Percentiles rank a stretch among this genome's conserved stretches.
These are phyloP conservation scores for Psephotus haematonotus DNA, from an alignment of 2,113 vertebrate species.

Conservation along the genomic window DNA sequence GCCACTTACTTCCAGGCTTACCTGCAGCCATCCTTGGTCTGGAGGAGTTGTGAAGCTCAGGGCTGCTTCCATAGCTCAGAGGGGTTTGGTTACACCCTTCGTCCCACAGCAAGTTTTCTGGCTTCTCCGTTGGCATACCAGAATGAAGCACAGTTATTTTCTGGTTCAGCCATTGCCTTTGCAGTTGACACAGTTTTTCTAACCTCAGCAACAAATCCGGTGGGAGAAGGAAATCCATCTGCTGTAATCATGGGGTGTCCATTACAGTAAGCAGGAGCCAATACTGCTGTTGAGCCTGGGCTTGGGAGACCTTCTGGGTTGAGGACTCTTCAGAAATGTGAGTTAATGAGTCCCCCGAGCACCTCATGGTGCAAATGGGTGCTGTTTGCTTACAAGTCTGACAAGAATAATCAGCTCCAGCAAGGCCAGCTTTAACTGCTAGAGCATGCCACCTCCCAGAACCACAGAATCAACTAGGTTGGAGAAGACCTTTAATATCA, in stretches of 20 bases:
- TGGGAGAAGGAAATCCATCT: background rate
- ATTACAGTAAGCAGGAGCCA: background rate
- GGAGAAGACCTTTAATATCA: background rate
- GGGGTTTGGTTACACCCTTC: background rate
- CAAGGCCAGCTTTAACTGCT: background rate
- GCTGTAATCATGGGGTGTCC: background rate
- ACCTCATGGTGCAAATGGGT: background rate
- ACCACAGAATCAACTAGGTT: background rate
- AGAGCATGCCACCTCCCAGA: background rate
- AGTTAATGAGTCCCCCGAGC: background rate
- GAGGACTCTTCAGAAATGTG: rapidly evolving
- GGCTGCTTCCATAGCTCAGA: background rate
- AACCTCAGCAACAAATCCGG: background rate
- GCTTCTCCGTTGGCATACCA: background rate
- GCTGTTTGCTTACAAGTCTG: background rate
- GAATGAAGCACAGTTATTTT: background rate
- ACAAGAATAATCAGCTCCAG: background rate
- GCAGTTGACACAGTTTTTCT: background rate
- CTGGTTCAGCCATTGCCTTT: background rate
- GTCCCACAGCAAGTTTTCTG: background rate
- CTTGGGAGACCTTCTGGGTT: background rate
- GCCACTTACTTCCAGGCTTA: background rate
- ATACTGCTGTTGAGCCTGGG: background rate
- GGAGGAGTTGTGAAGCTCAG: background rate
- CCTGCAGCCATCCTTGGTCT: background rate